Evolutionary conservation across 2,797 vertebrate species (phyloP).

Genomic region (Micrastur ruficollis): DNA sequence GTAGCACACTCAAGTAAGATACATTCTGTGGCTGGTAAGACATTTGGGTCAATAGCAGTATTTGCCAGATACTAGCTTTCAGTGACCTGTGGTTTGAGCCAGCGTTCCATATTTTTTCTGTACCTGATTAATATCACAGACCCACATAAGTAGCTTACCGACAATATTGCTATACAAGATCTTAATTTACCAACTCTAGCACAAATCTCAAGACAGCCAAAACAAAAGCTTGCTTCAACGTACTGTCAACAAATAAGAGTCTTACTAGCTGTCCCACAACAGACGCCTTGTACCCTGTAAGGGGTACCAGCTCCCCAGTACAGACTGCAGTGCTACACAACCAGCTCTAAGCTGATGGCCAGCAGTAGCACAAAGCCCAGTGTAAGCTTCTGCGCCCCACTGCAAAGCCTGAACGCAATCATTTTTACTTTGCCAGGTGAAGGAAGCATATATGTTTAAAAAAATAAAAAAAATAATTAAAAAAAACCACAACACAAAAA

Average conservation of each 20-base stretch:
- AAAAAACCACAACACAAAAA: neutral
- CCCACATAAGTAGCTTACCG: neutral
- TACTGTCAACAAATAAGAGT: neutral
- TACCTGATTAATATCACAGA: neutral
- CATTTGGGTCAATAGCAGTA: neutral
- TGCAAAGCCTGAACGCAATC: rapidly evolving
- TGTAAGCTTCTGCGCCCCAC: neutral
- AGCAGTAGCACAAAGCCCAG: neutral
- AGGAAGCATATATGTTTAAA: neutral
- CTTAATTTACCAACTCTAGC: neutral
- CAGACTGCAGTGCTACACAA: neutral
- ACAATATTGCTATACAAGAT: neutral
- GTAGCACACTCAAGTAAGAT: neutral
- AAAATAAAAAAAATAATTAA: no score
- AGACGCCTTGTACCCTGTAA: neutral
- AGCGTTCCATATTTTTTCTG: neutral
- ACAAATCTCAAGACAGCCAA: neutral
- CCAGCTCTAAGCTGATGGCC: neutral
- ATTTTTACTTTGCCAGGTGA: neutral
- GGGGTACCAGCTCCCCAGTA: neutral
- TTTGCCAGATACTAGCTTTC: neutral
- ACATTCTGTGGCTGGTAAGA: neutral
- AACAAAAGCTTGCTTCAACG: neutral
- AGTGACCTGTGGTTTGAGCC: neutral
- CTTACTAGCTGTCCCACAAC: neutral